Percentiles rank a stretch among this genome's conserved stretches.
phyloP scores from a whole-genome alignment of 2,113 vertebrate species.

The Centropristis striata region DNA sequence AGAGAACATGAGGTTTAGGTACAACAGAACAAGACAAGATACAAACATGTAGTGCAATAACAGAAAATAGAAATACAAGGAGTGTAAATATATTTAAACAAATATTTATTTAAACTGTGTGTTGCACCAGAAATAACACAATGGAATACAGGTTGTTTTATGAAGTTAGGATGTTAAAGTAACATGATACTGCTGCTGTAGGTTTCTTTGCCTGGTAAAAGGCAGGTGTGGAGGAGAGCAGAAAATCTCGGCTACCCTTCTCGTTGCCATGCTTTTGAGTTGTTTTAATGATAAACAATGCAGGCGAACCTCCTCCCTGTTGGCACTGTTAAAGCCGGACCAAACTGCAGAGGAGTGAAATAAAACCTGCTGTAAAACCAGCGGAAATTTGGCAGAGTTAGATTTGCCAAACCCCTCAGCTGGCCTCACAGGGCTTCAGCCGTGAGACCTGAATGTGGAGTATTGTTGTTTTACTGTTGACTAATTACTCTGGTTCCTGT shows the following conservation, averaged over 20 bases:
- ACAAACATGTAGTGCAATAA: too few relatives aligned
- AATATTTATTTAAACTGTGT: too few relatives aligned
- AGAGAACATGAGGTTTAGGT: too few relatives aligned
- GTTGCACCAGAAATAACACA: too few relatives aligned
- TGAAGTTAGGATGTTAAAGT: not conserved
- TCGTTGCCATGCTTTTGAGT: constrained; percentile 47
- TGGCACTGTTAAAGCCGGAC: constrained; percentile 47
- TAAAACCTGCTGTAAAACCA: constrained; percentile 64
- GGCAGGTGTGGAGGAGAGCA: constrained; percentile 16
- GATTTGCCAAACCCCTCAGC: constrained; percentile 45
- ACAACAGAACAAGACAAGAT: too few relatives aligned
- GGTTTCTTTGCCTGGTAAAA: not conserved
- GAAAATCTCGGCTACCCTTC: constrained; percentile 1
- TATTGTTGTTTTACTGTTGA: constrained; percentile 71
- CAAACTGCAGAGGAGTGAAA: constrained; percentile 63
- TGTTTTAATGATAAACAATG: constrained; percentile 67
- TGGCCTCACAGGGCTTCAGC: constrained; percentile 60
- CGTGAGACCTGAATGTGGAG: constrained; percentile 67
- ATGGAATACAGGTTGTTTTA: too few relatives aligned
- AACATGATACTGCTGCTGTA: too few relatives aligned
- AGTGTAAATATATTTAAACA: too few relatives aligned
- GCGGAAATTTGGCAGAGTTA: constrained; percentile 64
- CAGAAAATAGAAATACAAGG: too few relatives aligned
- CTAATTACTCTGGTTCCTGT: constrained; percentile 69
- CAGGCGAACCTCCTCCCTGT: constrained; percentile 58